Percentiles rank a stretch among this genome's conserved stretches.
These are phyloP conservation scores for Danaus melanippus DNA, from an alignment of 1,140 invertebrate genomes.

Conservation along the genomic window DNA sequence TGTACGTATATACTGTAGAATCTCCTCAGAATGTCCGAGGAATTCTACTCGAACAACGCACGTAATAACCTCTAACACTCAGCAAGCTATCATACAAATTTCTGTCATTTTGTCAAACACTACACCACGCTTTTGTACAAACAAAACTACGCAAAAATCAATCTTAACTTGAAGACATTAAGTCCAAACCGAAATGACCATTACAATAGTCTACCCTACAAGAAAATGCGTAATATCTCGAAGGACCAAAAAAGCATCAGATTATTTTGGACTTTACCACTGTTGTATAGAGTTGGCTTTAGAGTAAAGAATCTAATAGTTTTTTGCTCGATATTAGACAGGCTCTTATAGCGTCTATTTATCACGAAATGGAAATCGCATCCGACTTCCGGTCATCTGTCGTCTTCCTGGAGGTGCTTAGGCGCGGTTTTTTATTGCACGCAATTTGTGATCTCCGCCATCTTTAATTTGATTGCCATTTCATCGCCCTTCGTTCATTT, in stretches of 20 bases:
- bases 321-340: slow-evolving; percentile 14
- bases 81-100: slow-evolving; percentile 34
- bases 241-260: slow-evolving; percentile 4
- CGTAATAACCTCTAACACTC: slow-evolving; percentile 22
- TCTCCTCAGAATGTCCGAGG: too few species aligned
- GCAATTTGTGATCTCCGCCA: slow-evolving; percentile 22
- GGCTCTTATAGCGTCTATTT: slow-evolving; percentile 39
- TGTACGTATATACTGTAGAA: too few species aligned
- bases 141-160: slow-evolving; percentile 16
- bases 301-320: slow-evolving; percentile 1
- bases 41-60: too few species aligned
- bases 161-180: slow-evolving; percentile 15
- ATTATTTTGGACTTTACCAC: slow-evolving; percentile 18
- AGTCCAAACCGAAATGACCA: background rate
- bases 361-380: slow-evolving; percentile 44
- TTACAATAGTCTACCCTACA: too few species aligned
- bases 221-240: slow-evolving; percentile 6
- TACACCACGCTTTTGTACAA: slow-evolving; percentile 10
- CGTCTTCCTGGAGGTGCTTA: slow-evolving; percentile 26
- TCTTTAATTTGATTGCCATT: slow-evolving; percentile 6
- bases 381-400: slow-evolving; percentile 36
- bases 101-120: slow-evolving; percentile 32
- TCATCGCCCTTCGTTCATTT: too few species aligned
- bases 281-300: slow-evolving; percentile 10
- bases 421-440: slow-evolving; percentile 29